Evolutionary conservation across 2,113 vertebrate species (phyloP).

Genomic region (Chionis minor): DNA sequence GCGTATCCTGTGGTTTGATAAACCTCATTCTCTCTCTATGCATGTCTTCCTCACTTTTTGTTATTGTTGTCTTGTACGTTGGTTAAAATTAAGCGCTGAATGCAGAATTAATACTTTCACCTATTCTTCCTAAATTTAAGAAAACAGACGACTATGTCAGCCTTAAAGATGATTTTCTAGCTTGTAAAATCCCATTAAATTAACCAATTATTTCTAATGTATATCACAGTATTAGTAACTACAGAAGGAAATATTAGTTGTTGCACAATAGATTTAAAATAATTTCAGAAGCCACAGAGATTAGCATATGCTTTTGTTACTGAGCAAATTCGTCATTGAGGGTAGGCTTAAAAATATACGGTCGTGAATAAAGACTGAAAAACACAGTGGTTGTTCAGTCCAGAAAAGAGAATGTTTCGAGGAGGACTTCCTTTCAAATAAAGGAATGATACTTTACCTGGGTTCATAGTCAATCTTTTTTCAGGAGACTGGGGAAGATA

Average conservation of each 20-base stretch:
- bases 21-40: background rate
- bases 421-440: background rate
- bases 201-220: background rate
- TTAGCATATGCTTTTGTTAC: background rate
- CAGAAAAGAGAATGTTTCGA: background rate
- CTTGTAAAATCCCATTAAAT: background rate
- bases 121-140: background rate
- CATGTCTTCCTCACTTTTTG: background rate
- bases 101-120: background rate
- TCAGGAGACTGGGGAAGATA: background rate
- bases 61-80: background rate
- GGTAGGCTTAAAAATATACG: background rate
- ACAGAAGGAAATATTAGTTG: background rate
- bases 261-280: background rate
- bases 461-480: background rate
- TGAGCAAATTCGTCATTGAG: background rate
- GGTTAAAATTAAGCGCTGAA: background rate
- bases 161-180: background rate
- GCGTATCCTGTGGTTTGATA: background rate
- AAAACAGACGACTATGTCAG: background rate
- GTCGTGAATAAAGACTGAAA: background rate
- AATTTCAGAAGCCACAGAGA: background rate
- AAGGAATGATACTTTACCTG: background rate
- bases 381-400: background rate
- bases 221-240: background rate